Evolutionary conservation across 2,797 vertebrate species (phyloP).

Genomic region (Syngnathus rostellatus): DNA sequence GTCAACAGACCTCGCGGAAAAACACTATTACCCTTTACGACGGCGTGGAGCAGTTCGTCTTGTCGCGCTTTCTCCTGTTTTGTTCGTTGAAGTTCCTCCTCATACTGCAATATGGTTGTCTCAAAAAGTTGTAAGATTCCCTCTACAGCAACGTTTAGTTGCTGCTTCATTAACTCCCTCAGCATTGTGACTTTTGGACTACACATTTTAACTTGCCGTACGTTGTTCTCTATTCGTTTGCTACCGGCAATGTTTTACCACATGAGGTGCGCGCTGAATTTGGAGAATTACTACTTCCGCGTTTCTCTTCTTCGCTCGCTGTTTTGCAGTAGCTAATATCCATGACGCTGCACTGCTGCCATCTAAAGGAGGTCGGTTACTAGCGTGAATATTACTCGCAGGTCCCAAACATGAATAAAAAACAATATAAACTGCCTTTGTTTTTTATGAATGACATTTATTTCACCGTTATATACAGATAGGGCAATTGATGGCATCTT

Average conservation of each 20-base stretch:
- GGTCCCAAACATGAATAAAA: background rate
- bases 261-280: no score
- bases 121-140: conserved; percentile 2
- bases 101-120: background rate
- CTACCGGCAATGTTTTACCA: no score
- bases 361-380: background rate
- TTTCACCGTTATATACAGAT: background rate
- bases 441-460: background rate
- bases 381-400: background rate
- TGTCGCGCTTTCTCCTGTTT: background rate
- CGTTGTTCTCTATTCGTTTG: background rate
- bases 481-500: background rate
- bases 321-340: background rate
- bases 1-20: background rate
- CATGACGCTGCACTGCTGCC: background rate
- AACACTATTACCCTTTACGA: background rate
- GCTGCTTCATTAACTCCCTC: conserved; percentile 1
- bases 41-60: background rate
- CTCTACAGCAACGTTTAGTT: background rate
- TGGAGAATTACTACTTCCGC: background rate
- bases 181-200: background rate
- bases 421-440: background rate
- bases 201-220: background rate
- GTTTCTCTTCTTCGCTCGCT: background rate
- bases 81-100: background rate